Conservation (phyloP, 2,113 vertebrate species). For the Chlorodrepanis virens region DNA sequence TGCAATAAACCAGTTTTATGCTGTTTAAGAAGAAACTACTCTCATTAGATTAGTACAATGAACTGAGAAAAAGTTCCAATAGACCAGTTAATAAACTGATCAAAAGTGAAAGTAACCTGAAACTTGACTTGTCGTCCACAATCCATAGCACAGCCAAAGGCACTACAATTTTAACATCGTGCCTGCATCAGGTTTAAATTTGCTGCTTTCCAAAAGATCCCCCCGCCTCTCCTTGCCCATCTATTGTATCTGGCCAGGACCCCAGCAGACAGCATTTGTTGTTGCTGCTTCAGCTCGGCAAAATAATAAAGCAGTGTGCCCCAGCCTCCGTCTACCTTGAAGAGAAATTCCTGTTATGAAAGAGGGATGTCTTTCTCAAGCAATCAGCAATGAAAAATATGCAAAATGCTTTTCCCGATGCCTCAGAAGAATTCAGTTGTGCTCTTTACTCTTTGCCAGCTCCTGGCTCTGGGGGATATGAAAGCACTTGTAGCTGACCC, state of each 20-base stretch:
- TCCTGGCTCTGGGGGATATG: conserved; percentile 77
- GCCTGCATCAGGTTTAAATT: conserved; percentile 19
- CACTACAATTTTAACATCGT: conserved; percentile 19
- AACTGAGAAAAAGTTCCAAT: neutral
- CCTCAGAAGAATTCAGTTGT: conserved; percentile 79
- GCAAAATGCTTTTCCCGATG: conserved; percentile 79
- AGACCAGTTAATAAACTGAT: neutral
- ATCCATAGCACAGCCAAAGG: conserved; percentile 55
- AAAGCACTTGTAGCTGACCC: conserved; percentile 81
- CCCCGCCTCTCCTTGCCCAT: neutral
- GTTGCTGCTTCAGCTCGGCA: conserved; percentile 49
- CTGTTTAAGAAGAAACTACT: neutral
- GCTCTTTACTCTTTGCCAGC: conserved; percentile 72
- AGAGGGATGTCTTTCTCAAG: conserved; percentile 77
- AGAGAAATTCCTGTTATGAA: conserved; percentile 79
- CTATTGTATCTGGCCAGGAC: conserved; percentile 41
- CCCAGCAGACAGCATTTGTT: conserved; percentile 39
- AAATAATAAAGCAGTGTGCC: conserved; percentile 64
- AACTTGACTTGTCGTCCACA: conserved; percentile 58
- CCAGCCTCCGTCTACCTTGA: conserved; percentile 69
- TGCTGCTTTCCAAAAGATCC: neutral
- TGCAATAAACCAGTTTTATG: neutral
- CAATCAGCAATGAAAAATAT: conserved; percentile 78
- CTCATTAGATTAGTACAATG: neutral
- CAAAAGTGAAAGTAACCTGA: conserved; percentile 52